phyloP scores from a whole-genome alignment of 1,140 invertebrate genomes.

The Eumaeus atala region DNA sequence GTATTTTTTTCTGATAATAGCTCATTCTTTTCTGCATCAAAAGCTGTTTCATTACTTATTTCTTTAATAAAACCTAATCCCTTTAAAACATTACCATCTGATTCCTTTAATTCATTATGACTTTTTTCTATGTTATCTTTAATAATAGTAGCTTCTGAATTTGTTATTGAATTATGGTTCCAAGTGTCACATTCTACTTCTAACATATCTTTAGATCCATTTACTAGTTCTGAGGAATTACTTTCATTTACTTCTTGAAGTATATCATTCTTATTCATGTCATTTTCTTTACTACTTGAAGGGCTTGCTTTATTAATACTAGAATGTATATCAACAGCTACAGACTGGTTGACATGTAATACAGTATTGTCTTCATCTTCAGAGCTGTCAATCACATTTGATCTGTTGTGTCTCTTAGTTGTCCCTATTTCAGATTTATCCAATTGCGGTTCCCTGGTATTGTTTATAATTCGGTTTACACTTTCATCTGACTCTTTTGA shows the following conservation, averaged over 20 bases:
- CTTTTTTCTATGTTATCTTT: no score
- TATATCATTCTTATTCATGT: neutral
- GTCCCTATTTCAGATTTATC: slow-evolving; percentile 12
- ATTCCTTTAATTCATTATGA: no score
- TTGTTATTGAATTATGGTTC: no score
- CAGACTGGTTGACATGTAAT: slow-evolving; percentile 19
- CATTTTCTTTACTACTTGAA: slow-evolving; percentile 11
- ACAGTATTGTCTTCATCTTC: slow-evolving; percentile 43
- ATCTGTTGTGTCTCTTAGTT: slow-evolving; percentile 33
- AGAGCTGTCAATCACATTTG: slow-evolving; percentile 49
- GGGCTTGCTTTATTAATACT: neutral
- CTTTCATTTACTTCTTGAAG: slow-evolving; percentile 1
- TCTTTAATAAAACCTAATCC: no score
- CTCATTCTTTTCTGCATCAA: neutral
- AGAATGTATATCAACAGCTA: slow-evolving; percentile 19
- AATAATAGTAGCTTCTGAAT: no score
- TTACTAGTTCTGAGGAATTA: no score
- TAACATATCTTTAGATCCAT: no score
- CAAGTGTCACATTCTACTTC: no score
- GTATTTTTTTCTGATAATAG: no score
- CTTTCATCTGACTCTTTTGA: neutral
- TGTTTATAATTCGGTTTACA: neutral
- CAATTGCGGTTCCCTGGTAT: neutral
- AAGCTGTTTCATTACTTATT: no score
- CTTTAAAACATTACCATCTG: no score